A percentile compares a stretch with the other conserved stretches of the same genome.
These are phyloP conservation scores for Dicerorhinus sumatrensis DNA, from an alignment of 2,113 vertebrate species.

Conservation along the genomic window DNA sequence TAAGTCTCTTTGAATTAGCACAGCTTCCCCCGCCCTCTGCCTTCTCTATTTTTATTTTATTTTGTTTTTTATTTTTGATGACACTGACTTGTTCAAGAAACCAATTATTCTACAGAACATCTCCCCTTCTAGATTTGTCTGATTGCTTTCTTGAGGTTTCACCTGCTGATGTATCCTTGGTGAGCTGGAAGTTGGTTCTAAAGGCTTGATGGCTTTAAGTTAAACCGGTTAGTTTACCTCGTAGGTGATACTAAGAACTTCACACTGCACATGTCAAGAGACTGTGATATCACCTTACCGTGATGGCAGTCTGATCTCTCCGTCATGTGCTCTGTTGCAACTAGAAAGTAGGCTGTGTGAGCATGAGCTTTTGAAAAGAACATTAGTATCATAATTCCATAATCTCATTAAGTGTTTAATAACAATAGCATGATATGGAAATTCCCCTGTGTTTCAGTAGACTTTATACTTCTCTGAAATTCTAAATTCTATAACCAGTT, in stretches of 20 bases:
- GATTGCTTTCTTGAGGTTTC: neutral
- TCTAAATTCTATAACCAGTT: neutral
- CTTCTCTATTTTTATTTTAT: neutral
- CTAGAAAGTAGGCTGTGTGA: neutral
- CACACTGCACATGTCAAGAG: neutral
- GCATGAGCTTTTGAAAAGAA: neutral
- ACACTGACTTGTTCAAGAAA: neutral
- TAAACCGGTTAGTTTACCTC: neutral
- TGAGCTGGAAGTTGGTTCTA: neutral
- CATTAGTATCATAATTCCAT: neutral
- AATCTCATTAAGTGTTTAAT: neutral
- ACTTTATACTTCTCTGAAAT: constrained; percentile 14
- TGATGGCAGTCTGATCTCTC: neutral
- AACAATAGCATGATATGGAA: neutral
- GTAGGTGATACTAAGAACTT: neutral
- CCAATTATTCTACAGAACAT: neutral
- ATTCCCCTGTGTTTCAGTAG: neutral
- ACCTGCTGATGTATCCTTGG: neutral
- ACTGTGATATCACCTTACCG: fast-evolving
- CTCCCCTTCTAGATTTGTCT: neutral
- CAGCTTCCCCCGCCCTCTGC: neutral
- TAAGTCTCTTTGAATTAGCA: neutral
- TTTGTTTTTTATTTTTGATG: neutral
- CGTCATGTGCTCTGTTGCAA: neutral
- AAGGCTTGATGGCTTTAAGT: neutral